Percentiles rank a stretch among this genome's conserved stretches.
Conservation (phyloP, 2,113 vertebrate genomes). For the Jacana jacana region DNA sequence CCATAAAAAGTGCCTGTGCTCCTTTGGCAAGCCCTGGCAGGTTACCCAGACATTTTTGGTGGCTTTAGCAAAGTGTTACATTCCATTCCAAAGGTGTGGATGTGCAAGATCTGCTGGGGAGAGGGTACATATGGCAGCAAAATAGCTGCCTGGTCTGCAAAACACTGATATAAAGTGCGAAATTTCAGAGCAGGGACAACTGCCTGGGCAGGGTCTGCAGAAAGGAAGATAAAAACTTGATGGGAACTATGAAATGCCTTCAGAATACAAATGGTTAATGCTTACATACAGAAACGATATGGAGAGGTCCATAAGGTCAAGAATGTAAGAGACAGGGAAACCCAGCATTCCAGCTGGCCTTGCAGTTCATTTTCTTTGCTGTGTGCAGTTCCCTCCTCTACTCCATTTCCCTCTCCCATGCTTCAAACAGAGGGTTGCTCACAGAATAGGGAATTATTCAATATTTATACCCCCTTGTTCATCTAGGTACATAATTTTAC, state of each 20-base stretch:
- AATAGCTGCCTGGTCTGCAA: not conserved
- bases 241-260: not conserved
- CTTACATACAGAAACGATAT: not conserved
- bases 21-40: not conserved
- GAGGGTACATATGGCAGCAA: not conserved
- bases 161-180: not conserved
- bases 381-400: not conserved
- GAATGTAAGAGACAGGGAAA: conserved; percentile 8
- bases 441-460: not conserved
- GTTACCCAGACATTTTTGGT: not conserved
- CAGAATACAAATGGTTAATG: not conserved
- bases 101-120: not conserved
- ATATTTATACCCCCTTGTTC: not conserved
- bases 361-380: not conserved
- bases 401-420: not conserved
- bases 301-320: not conserved
- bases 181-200: not conserved
- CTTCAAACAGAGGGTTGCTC: not conserved
- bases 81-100: conserved; percentile 33
- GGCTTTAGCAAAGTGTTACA: not conserved
- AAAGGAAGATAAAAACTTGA: not conserved
- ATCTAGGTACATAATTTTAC: not conserved
- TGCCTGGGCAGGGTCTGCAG: not conserved
- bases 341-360: not conserved
- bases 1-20: not conserved